phyloP scores from a whole-genome alignment of 2,113 vertebrate species.

The Microcebus jonahi region DNA sequence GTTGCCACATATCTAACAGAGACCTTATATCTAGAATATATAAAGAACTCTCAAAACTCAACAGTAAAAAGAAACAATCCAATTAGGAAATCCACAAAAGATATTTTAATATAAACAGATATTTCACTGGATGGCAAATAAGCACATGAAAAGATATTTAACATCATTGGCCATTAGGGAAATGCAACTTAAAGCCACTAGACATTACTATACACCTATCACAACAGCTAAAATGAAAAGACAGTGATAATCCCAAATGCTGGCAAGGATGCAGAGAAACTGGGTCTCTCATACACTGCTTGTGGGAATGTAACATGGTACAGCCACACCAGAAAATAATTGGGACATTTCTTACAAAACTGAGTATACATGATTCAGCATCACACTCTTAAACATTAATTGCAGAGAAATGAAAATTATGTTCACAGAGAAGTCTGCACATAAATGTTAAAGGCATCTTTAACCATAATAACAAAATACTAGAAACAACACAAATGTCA shows the following conservation, averaged over 20 bases:
- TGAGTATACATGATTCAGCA: background rate
- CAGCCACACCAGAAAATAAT: background rate
- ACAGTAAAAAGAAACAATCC: background rate
- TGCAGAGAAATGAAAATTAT: background rate
- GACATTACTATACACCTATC: background rate
- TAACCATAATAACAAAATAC: background rate
- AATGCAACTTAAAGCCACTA: background rate
- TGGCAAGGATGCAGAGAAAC: background rate
- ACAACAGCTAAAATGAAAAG: background rate
- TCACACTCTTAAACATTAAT: background rate
- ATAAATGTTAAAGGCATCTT: background rate
- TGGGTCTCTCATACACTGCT: background rate
- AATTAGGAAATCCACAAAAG: background rate
- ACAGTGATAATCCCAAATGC: background rate
- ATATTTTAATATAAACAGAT: too few species aligned
- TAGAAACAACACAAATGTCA: background rate
- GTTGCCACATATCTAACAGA: background rate
- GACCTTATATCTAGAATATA: background rate
- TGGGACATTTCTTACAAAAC: background rate
- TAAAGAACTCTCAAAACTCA: background rate
- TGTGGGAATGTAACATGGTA: background rate
- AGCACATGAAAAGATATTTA: background rate
- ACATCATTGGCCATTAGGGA: background rate
- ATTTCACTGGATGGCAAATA: background rate
- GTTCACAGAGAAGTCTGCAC: background rate